Evolutionary conservation across 23 tunicate species (phyloP).

Genomic region (Styela clava): DNA sequence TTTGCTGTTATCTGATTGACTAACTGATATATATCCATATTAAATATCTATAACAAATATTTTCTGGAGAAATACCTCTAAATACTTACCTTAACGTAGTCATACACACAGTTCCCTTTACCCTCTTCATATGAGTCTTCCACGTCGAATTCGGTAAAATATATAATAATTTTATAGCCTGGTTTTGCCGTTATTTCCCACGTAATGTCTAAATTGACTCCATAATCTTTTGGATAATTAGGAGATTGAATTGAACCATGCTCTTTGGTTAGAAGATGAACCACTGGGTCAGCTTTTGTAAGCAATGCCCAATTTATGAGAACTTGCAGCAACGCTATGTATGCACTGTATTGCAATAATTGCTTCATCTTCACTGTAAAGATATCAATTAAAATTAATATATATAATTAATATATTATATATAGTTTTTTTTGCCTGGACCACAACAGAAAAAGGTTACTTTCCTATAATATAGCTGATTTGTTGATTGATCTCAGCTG

Average conservation of each 20-base stretch:
- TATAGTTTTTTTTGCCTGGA: too few species aligned
- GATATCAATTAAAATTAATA: too few species aligned
- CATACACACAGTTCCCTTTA: slow-evolving; percentile 65
- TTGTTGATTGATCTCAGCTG: too few species aligned
- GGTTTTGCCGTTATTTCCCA: slow-evolving; percentile 49
- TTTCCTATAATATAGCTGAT: too few species aligned
- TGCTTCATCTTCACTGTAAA: too few species aligned
- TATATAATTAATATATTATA: too few species aligned
- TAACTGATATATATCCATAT: too few species aligned
- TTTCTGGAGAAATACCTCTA: too few species aligned
- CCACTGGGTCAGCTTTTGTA: not conserved
- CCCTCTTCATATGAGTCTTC: slow-evolving; percentile 81
- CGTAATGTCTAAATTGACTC: slow-evolving; percentile 37
- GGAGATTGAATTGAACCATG: slow-evolving; percentile 21
- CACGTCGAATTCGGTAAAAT: slow-evolving; percentile 52
- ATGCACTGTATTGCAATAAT: not conserved
- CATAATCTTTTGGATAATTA: slow-evolving; percentile 41
- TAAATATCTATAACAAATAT: too few species aligned
- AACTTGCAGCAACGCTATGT: not conserved
- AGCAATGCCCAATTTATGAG: not conserved
- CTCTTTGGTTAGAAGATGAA: not conserved
- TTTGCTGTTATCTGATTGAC: too few species aligned
- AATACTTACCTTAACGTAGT: slow-evolving; percentile 50
- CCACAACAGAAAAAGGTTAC: too few species aligned
- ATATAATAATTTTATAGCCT: slow-evolving; percentile 52